These are phyloP conservation scores for Meloidogyne floridensis DNA, from an alignment of 1,140 invertebrate genomes.

Conservation along the genomic window DNA sequence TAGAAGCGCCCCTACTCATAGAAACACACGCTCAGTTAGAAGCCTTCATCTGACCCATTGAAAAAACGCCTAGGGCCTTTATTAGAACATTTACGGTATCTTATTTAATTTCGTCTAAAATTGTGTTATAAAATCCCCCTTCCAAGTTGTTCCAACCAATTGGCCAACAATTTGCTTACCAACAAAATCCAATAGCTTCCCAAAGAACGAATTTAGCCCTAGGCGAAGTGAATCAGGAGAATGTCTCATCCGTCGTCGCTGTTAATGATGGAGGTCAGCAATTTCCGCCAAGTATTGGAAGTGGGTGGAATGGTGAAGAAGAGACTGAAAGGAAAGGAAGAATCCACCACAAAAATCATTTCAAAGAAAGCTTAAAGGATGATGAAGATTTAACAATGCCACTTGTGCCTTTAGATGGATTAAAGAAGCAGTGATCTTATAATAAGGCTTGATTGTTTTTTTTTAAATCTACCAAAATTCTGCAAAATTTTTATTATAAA, in stretches of 20 bases:
- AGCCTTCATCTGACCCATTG: too few relatives aligned
- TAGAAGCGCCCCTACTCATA: too few relatives aligned
- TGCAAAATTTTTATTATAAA: too few relatives aligned
- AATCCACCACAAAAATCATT: not conserved
- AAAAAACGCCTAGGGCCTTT: too few relatives aligned
- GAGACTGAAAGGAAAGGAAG: not conserved
- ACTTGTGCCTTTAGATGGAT: conserved; percentile 5
- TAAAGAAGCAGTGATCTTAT: not conserved
- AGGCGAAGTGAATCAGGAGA: not conserved
- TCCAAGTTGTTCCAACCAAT: conserved; percentile 27
- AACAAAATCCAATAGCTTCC: not conserved
- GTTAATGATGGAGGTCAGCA: not conserved
- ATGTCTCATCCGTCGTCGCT: too few relatives aligned
- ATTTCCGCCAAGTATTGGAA: conserved; percentile 35
- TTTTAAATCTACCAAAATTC: too few relatives aligned
- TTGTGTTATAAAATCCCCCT: not conserved
- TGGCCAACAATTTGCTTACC: conserved; percentile 5
- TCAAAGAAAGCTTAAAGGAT: not conserved
- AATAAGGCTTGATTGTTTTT: too few relatives aligned
- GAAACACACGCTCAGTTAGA: too few relatives aligned
- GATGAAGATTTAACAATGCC: not conserved
- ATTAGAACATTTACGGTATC: too few relatives aligned
- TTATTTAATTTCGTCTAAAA: not conserved
- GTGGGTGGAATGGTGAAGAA: conserved; percentile 35
- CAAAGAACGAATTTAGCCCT: not conserved